Percentiles rank a stretch among this genome's conserved stretches.
These are phyloP conservation scores for Datnioides undecimradiatus DNA, from an alignment of 2,113 vertebrate genomes.

Conservation along the genomic window DNA sequence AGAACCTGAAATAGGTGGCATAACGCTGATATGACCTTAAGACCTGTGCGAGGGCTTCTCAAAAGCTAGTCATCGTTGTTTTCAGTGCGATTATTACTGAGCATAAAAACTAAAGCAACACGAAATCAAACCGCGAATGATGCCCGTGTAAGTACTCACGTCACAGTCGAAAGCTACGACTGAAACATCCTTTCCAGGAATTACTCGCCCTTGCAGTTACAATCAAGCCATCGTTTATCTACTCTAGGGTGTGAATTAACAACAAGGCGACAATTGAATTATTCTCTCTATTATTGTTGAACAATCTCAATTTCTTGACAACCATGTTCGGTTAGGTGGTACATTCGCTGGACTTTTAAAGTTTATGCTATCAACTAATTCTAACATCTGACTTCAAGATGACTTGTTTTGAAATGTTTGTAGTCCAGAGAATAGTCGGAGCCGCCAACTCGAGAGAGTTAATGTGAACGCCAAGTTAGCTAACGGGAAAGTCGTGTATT, in stretches of 20 bases:
- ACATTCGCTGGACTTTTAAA: fast-evolving
- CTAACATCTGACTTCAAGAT: constrained; percentile 5
- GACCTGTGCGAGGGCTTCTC: neutral
- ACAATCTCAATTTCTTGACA: neutral
- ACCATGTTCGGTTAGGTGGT: neutral
- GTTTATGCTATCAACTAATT: neutral
- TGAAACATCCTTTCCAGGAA: constrained; percentile 14
- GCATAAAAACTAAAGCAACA: neutral
- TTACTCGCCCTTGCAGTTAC: neutral
- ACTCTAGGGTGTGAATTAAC: constrained; percentile 13
- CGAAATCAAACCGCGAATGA: neutral
- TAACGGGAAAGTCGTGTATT: constrained; percentile 25
- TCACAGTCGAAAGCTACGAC: neutral
- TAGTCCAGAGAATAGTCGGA: constrained; percentile 58
- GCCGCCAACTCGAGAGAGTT: constrained; percentile 64
- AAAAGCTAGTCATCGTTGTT: neutral
- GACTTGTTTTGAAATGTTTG: constrained; percentile 26
- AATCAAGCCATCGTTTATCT: neutral
- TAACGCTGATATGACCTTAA: neutral
- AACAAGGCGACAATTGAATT: no score
- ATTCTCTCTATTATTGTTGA: neutral
- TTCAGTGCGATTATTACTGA: no score
- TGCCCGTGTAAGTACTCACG: fast-evolving
- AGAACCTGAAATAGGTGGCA: neutral
- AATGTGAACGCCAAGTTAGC: constrained; percentile 48